Evolutionary conservation across 2,888 invertebrate species (phyloP).

Genomic region (Atrina japonica): DNA sequence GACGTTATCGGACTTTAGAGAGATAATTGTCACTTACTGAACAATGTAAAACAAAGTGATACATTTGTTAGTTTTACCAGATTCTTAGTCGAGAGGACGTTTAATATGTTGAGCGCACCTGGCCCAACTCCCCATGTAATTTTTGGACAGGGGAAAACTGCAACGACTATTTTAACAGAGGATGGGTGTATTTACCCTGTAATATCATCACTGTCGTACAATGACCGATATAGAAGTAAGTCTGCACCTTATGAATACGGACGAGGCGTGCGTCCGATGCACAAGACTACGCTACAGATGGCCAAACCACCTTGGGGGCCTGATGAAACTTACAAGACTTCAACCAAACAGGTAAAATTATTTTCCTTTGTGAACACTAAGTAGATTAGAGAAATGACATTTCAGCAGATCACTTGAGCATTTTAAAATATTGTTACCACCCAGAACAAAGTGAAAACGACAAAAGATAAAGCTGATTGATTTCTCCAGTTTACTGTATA

Average conservation of each 20-base stretch:
- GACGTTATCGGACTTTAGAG: no score
- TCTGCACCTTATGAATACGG: conserved; percentile 61
- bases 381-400: not conserved
- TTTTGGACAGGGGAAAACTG: conserved; percentile 67
- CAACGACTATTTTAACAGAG: conserved; percentile 67
- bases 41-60: no score
- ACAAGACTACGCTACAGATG: conserved; percentile 66
- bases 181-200: conserved; percentile 70
- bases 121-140: conserved; percentile 27
- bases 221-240: conserved; percentile 53
- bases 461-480: no score
- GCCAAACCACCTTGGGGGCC: conserved; percentile 68
- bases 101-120: conserved; percentile 28
- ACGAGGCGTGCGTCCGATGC: conserved; percentile 72
- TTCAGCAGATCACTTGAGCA: no score
- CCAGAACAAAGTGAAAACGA: no score
- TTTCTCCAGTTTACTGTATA: no score
- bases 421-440: no score
- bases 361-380: not conserved
- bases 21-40: no score
- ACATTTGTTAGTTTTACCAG: no score
- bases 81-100: no score
- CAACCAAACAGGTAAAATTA: conserved; percentile 66
- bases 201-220: conserved; percentile 63
- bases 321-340: conserved; percentile 64